phyloP scores from a whole-genome alignment of 2,113 vertebrate genomes.

The Oenanthe melanoleuca region DNA sequence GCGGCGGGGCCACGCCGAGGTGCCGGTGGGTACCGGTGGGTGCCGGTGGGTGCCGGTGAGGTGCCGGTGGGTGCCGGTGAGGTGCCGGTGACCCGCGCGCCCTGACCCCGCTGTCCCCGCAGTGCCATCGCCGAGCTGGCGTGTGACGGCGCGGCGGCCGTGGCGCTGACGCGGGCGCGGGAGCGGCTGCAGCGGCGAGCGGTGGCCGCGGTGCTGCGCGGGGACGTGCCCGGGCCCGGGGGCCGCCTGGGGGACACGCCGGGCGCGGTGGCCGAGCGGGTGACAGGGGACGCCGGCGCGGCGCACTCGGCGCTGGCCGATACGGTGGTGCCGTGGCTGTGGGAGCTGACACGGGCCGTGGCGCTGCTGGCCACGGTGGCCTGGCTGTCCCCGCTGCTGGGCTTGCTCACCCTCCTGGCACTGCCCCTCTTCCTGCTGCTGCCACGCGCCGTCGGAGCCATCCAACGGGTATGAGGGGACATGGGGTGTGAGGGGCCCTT shows the following conservation, averaged over 20 bases:
- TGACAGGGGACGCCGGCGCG: not conserved
- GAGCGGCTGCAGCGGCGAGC: not conserved
- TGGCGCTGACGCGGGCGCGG: not conserved
- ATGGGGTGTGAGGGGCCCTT: too few relatives aligned
- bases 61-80: too few relatives aligned
- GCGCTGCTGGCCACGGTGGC: not conserved
- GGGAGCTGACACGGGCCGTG: rapidly evolving
- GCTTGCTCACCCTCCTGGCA: not conserved
- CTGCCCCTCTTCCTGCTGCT: not conserved
- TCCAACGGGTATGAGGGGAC: not conserved
- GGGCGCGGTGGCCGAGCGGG: not conserved
- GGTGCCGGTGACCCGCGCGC: rapidly evolving
- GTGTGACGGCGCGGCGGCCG: not conserved
- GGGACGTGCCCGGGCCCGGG: rapidly evolving
- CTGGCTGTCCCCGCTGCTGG: not conserved
- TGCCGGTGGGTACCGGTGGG: not conserved
- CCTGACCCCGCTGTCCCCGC: not conserved
- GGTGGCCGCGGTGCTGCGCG: not conserved
- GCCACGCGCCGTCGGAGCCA: rapidly evolving
- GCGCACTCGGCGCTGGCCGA: not conserved
- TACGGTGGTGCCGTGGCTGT: not conserved
- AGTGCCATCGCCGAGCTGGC: not conserved
- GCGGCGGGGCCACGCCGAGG: not conserved
- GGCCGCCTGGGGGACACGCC: not conserved
- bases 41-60: not conserved